Evolutionary conservation across 2,888 invertebrate species (phyloP).

Genomic region (Creontiades dilutus): DNA sequence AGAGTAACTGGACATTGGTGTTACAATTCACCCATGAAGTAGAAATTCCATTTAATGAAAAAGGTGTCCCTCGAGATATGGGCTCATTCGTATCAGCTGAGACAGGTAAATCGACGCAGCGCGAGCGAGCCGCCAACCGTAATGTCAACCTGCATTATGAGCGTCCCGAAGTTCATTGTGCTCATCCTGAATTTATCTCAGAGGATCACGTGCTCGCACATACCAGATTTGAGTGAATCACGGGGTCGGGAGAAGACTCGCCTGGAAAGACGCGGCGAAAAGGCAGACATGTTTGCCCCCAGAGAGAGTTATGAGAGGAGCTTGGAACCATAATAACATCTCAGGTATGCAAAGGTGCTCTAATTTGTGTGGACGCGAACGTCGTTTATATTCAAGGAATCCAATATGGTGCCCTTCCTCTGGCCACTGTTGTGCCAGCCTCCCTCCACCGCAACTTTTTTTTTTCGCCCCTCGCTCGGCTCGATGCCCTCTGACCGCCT

Average conservation of each 20-base stretch:
- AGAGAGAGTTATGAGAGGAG: conserved; percentile 26
- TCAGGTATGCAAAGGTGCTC: conserved; percentile 31
- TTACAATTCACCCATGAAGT: too few species aligned
- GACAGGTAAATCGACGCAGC: too few species aligned
- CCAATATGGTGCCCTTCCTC: conserved; percentile 26
- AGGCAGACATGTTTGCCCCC: conserved; percentile 15
- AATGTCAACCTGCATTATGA: too few species aligned
- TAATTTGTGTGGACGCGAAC: conserved; percentile 21
- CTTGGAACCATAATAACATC: conserved; percentile 14
- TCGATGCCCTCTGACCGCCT: conserved; percentile 3
- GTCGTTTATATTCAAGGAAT: conserved; percentile 31
- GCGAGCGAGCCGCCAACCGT: too few species aligned
- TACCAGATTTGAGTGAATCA: conserved; percentile 9
- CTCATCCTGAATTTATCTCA: background rate
- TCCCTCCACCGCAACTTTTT: background rate
- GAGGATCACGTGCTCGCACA: background rate
- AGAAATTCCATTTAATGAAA: too few species aligned
- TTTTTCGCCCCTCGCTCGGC: background rate
- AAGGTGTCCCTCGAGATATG: too few species aligned
- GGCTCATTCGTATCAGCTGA: too few species aligned
- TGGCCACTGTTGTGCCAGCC: background rate
- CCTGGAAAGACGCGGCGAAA: background rate
- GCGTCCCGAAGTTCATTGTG: too few species aligned
- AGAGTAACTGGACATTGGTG: too few species aligned
- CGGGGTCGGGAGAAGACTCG: background rate